Evolutionary conservation across 2,888 invertebrate species (phyloP), one percentile per base, ranked within the genome.

Genomic region (Lithophane leautieri): DNA sequence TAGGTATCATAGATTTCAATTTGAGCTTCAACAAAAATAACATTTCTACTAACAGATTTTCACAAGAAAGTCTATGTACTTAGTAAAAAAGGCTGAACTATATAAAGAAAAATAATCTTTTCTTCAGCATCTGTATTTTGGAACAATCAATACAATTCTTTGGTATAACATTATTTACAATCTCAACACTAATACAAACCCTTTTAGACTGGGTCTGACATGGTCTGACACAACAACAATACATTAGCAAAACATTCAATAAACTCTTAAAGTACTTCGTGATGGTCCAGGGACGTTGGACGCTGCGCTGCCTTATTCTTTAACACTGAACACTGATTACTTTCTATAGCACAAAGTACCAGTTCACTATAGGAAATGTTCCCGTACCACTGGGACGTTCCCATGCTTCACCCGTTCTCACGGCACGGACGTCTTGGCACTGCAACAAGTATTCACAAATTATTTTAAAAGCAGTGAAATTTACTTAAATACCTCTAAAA

Each of bases 371-470:
- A 95, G 91, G 83, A 93, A 94, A 83, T 95, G 94, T 92, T 95
- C 95, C 83, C 92, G 92, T 65, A 94, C 90, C 68, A 86, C 87
- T 61, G 92, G 91, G 84, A 87, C 84, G 54, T 89, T 87, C 79
- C 91, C 91, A 82, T 91, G 91, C 71, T 88, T 89, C 65, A 88
- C 89, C 90, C 94, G 91, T 69, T 93, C 95, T 96, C 96, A 96
- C 88, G 96, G 95, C 90, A 96, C 88, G 71, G 95, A 94, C n/a
- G 95, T 94, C 85, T 95, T 96, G 56, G 91, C 94, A 78, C 96
- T 96, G 94, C 40, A 95, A 95, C 92, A 94, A 93, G 90, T 52
- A 87, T 75, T 65, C 62, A 52, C 34, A 67, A 52, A 34, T 34
- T 34, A 25, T 79, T 56, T n/a, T 25, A 28, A 28, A 47, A 56